Conservation (phyloP, 2,888 invertebrate genomes). For the Hirtodrosophila histrioides region DNA sequence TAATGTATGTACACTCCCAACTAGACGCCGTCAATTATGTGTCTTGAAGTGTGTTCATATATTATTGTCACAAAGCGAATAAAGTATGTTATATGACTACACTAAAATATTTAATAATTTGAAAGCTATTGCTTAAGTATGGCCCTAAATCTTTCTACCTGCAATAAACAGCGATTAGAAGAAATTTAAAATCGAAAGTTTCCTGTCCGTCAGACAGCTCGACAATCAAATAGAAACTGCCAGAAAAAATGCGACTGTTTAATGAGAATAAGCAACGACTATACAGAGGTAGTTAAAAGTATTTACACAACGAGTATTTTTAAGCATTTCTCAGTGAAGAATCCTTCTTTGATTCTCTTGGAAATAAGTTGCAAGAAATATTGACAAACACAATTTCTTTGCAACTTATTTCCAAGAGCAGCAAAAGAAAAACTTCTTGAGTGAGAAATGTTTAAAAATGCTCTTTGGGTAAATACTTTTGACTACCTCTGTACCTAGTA, state of each 20-base stretch:
- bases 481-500: too few species aligned
- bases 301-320: too few species aligned
- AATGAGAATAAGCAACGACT: too few species aligned
- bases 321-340: too few species aligned
- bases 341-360: too few species aligned
- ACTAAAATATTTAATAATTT: slow-evolving; percentile 53
- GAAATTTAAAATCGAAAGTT: slow-evolving; percentile 2
- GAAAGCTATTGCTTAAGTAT: slow-evolving; percentile 41
- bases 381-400: too few species aligned
- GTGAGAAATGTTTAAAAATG: too few species aligned
- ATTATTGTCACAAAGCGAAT: slow-evolving; percentile 14
- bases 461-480: too few species aligned
- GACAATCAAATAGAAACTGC: slow-evolving; percentile 15
- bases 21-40: slow-evolving; percentile 29
- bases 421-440: too few species aligned
- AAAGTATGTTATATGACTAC: slow-evolving; percentile 29
- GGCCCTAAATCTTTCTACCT: slow-evolving; percentile 39
- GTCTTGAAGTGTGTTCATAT: slow-evolving; percentile 51
- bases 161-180: slow-evolving; percentile 5
- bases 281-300: too few species aligned
- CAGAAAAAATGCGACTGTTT: background rate
- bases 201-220: slow-evolving; percentile 32
- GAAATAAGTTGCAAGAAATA: too few species aligned
- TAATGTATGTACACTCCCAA: background rate
- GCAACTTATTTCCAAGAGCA: too few species aligned